Evolutionary conservation across 2,113 vertebrate genomes (phyloP), one percentile per base, ranked within the genome.

Genomic region (Ibidorhyncha struthersii): DNA sequence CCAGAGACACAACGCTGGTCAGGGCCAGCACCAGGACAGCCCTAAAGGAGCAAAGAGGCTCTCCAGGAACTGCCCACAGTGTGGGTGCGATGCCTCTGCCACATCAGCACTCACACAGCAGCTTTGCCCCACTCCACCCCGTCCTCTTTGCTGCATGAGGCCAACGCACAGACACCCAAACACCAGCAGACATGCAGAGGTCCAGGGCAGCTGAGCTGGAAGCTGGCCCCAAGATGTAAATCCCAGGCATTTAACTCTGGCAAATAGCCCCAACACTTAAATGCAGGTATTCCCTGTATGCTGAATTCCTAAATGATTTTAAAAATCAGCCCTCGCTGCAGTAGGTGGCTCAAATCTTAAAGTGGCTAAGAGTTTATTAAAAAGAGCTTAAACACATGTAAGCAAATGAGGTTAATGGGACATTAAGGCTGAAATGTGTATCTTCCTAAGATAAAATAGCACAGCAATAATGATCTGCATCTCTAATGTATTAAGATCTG

Each of bases 101-200:
- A 62, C 56, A 43, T 8, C 30, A 67, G 61, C 52, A 29, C 14
- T 29, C 70, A 13, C 0, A 1, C 7, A 36, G 32, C 32, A 34
- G 36, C 77, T 84, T 71, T 5, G 3, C 36, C 22, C 32, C 10
- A 0, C 32, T 88, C 38, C 30, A n/a, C 12, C 7, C 26, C 18
- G 9, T 49, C n/a, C 65, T 38, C 9, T 78, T 80, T 74, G 14
- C 32, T 79, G 29, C 70, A 30, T 32, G 22, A 49, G 30, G 38
- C 34, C 0, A 1, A 25, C 1, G 6, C 19, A 41, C 22, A 56
- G 56, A n/a, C 4, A 29, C 36, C 43, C 56, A 55, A 76, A 73
- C 14, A 29, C 5, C 11, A 38, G 25, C 41, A n/a, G 29, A 29
- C 13, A 20, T 4, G 3, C 2, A 0, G 36, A 14, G 18, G 6